Conservation (phyloP, 2,113 vertebrate genomes). For the Neolamprologus tretocephalus region DNA sequence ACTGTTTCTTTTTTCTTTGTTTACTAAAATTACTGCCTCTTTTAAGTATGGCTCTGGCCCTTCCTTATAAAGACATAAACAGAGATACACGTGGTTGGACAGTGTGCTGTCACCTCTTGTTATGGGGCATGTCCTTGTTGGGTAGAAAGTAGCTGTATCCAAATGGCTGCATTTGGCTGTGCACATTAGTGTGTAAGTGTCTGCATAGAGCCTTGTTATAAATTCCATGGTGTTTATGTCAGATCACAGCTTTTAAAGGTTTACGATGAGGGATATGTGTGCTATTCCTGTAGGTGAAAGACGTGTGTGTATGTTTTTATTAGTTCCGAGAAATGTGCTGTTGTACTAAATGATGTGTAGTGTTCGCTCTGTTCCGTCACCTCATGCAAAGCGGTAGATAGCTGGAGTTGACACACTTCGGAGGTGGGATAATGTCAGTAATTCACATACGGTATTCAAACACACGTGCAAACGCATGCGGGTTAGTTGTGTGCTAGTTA, state of each 20-base stretch:
- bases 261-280: slow-evolving; percentile 19
- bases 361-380: neutral
- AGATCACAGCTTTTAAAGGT: slow-evolving; percentile 6
- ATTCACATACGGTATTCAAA: neutral
- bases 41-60: neutral
- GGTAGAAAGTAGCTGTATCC: neutral
- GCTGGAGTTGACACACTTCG: neutral
- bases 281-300: slow-evolving; percentile 9
- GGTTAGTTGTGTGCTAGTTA: neutral
- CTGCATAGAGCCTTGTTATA: neutral
- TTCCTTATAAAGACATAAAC: neutral
- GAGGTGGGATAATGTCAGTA: neutral
- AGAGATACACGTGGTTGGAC: neutral
- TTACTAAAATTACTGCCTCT: neutral
- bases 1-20: neutral
- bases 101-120: neutral
- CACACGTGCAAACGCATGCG: neutral
- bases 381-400: neutral
- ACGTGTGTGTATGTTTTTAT: slow-evolving; percentile 14
- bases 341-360: neutral
- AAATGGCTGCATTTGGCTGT: neutral
- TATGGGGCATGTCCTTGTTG: neutral
- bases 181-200: neutral
- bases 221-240: slow-evolving; percentile 26
- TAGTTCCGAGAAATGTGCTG: neutral